Percentiles rank a stretch among this genome's conserved stretches.
These are phyloP conservation scores for Oikopleura dioica DNA, from an alignment of 23 tunicate genomes.

Conservation along the genomic window DNA sequence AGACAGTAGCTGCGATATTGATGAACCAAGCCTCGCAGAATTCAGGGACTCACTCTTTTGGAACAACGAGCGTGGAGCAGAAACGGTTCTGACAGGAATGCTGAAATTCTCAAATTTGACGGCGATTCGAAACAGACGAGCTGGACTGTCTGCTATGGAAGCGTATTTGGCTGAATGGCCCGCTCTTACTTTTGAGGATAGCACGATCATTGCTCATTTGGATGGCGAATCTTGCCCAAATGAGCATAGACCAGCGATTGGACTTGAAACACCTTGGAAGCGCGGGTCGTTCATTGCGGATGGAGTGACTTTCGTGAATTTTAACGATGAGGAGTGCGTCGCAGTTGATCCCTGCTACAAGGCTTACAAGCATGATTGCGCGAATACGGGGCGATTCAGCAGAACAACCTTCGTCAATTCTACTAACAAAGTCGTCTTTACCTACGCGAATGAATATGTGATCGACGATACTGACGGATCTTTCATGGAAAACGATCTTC, in stretches of 20 bases:
- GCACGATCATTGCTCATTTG: neutral
- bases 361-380: conserved; percentile 7
- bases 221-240: neutral
- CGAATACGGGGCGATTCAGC: neutral
- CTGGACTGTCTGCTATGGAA: conserved; percentile 20
- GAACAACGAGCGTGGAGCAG: conserved; percentile 87
- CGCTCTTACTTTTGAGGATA: neutral
- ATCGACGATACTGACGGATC: neutral
- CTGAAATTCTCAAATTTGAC: conserved; percentile 56
- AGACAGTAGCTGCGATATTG: neutral
- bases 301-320: neutral
- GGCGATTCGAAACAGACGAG: conserved; percentile 30
- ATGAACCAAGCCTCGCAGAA: conserved; percentile 20
- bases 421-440: neutral
- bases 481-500: neutral
- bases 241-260: neutral
- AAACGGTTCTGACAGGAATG: conserved; percentile 67
- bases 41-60: conserved; percentile 45
- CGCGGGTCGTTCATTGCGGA: neutral
- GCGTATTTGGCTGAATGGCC: neutral
- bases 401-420: neutral
- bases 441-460: neutral
- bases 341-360: conserved; percentile 13
- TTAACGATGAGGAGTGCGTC: neutral
- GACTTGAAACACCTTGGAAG: conserved; percentile 8